Percentiles rank a stretch among this genome's conserved stretches.
Evolutionary conservation across 2,888 invertebrate species (phyloP).

Genomic region (Eremobia ochroleuca): DNA sequence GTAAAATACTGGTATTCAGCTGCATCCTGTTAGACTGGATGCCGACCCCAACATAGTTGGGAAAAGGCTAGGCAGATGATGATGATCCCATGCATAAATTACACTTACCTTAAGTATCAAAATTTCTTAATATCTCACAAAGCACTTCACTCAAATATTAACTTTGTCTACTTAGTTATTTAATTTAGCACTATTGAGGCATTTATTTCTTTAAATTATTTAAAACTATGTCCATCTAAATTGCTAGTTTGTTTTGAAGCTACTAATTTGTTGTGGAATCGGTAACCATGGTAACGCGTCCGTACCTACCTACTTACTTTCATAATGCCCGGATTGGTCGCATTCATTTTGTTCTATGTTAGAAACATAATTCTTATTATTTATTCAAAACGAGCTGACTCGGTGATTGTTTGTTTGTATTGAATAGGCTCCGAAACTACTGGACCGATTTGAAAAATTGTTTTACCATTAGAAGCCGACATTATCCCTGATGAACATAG

Average conservation of each 20-base stretch:
- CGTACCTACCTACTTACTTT: slow-evolving; percentile 17
- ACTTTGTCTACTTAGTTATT: not conserved
- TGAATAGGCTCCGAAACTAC: too few species aligned
- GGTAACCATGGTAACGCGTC: slow-evolving; percentile 77
- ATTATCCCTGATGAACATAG: too few species aligned
- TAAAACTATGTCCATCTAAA: not conserved
- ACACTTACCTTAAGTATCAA: slow-evolving; percentile 28
- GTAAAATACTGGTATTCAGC: too few species aligned
- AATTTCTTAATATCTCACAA: not conserved
- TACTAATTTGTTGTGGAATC: slow-evolving; percentile 74
- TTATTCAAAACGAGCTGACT: not conserved
- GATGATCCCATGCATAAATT: slow-evolving; percentile 10
- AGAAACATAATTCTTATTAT: not conserved
- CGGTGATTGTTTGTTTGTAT: too few species aligned
- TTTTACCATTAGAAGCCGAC: too few species aligned
- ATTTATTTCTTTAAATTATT: not conserved
- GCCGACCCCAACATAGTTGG: too few species aligned
- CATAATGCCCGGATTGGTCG: not conserved
- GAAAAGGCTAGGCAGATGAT: too few species aligned
- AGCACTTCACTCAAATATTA: not conserved
- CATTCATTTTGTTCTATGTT: slow-evolving; percentile 44
- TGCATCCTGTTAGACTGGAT: too few species aligned
- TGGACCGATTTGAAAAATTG: too few species aligned
- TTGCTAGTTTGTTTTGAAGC: slow-evolving; percentile 60
- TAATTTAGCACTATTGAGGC: not conserved